These are phyloP conservation scores for Paraescarpia echinospica DNA, from an alignment of 1,140 invertebrate species.

Conservation along the genomic window DNA sequence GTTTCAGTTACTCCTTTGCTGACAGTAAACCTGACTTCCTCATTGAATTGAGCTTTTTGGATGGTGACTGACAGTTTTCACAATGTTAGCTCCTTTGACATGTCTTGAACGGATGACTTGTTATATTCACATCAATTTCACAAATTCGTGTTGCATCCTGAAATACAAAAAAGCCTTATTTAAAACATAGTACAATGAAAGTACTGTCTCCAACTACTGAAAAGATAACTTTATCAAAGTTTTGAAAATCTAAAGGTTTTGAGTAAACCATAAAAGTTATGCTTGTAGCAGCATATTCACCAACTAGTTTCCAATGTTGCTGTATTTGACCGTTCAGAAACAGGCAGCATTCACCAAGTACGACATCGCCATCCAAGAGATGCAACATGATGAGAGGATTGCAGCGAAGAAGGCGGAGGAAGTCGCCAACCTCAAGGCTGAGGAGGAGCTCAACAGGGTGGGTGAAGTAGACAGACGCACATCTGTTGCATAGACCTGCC, in stretches of 20 bases:
- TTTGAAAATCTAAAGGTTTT: too few species aligned
- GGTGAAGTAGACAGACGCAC: constrained; percentile 24
- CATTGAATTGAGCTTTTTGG: too few species aligned
- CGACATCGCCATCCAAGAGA: constrained; percentile 53
- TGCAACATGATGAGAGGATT: constrained; percentile 51
- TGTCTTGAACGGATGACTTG: background rate
- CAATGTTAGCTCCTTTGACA: background rate
- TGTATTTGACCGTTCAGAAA: constrained; percentile 39
- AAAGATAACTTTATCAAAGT: too few species aligned
- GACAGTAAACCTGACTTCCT: too few species aligned
- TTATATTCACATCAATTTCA: background rate
- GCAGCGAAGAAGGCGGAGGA: constrained; percentile 33
- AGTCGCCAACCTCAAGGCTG: constrained; percentile 28
- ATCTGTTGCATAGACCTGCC: too few species aligned
- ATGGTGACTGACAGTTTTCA: background rate
- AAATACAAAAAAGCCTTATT: background rate
- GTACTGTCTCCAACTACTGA: too few species aligned
- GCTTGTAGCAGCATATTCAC: too few species aligned
- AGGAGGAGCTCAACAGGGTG: constrained; percentile 35
- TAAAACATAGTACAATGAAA: too few species aligned
- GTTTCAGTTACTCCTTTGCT: too few species aligned
- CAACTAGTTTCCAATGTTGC: background rate
- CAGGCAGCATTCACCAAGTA: constrained; percentile 51
- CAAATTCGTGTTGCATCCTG: background rate
- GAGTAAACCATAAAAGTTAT: too few species aligned